Conservation (phyloP, 2,113 vertebrate genomes). For the Phylloscopus trochiloides region DNA sequence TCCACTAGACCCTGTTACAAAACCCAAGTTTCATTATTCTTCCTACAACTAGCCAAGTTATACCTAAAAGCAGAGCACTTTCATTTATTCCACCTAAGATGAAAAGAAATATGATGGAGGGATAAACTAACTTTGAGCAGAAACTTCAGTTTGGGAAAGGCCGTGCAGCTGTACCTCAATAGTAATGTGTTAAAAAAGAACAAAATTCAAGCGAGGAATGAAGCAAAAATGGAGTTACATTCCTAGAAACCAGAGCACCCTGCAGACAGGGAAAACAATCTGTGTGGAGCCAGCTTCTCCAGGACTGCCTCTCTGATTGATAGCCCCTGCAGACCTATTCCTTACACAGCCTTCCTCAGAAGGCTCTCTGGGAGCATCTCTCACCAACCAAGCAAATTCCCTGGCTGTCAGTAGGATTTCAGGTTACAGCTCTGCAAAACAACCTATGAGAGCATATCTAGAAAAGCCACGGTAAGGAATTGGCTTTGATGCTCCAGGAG, state of each 20-base stretch:
- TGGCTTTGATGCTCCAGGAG: background rate
- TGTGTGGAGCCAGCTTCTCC: background rate
- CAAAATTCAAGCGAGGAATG: background rate
- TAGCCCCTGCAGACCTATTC: background rate
- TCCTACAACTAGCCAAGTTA: background rate
- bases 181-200: fast-evolving
- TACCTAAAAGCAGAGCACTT: background rate
- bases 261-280: background rate
- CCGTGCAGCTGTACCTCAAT: background rate
- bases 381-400: background rate
- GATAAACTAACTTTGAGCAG: background rate
- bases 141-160: background rate
- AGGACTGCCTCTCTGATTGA: background rate
- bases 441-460: background rate
- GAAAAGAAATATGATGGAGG: fast-evolving
- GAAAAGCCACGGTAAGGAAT: background rate
- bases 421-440: background rate
- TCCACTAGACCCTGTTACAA: fast-evolving
- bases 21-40: background rate
- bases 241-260: background rate
- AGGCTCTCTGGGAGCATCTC: background rate
- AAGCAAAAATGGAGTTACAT: background rate
- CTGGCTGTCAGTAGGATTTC: background rate
- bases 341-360: fast-evolving
- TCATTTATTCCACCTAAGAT: background rate